These are phyloP conservation scores for Aldrovandia affinis DNA, from an alignment of 2,797 vertebrate genomes.

Conservation along the genomic window DNA sequence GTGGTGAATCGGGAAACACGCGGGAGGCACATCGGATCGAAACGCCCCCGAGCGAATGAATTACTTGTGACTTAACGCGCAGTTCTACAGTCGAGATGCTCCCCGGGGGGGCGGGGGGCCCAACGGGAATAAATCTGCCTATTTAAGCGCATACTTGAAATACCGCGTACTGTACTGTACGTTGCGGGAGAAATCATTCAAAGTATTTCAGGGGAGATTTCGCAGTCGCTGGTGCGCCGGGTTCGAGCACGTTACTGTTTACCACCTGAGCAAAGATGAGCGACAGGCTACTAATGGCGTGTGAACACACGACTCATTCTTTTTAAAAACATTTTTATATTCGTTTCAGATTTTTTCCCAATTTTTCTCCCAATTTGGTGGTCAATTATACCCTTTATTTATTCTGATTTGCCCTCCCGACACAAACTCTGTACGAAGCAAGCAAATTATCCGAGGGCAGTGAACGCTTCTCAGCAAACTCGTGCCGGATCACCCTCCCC, in stretches of 20 bases:
- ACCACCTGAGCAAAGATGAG: neutral
- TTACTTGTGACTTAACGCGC: conserved; percentile 56
- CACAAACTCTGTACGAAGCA: too few relatives aligned
- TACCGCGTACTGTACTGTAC: conserved; percentile 47
- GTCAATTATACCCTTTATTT: too few relatives aligned
- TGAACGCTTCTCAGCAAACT: too few relatives aligned
- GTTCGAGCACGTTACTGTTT: neutral
- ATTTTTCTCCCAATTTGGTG: too few relatives aligned
- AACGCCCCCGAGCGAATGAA: conserved; percentile 59
- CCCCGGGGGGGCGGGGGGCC: too few relatives aligned
- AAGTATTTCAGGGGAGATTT: conserved; percentile 50
- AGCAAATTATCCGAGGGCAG: too few relatives aligned
- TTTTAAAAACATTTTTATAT: too few relatives aligned
- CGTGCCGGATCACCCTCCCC: too few relatives aligned
- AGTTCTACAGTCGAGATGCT: conserved; percentile 44
- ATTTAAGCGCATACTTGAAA: conserved; percentile 54
- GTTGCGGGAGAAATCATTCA: neutral
- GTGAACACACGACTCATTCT: too few relatives aligned
- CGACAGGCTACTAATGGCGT: neutral
- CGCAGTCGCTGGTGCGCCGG: conserved; percentile 20
- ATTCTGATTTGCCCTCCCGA: too few relatives aligned
- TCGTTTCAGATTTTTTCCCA: too few relatives aligned
- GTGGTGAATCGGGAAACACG: conserved; percentile 26
- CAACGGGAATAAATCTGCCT: conserved; percentile 31
- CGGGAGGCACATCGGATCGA: conserved; percentile 58